A percentile compares a stretch with the other conserved stretches of the same genome.
Evolutionary conservation across 2,113 vertebrate genomes (phyloP).

Genomic region (Callorhinus ursinus): DNA sequence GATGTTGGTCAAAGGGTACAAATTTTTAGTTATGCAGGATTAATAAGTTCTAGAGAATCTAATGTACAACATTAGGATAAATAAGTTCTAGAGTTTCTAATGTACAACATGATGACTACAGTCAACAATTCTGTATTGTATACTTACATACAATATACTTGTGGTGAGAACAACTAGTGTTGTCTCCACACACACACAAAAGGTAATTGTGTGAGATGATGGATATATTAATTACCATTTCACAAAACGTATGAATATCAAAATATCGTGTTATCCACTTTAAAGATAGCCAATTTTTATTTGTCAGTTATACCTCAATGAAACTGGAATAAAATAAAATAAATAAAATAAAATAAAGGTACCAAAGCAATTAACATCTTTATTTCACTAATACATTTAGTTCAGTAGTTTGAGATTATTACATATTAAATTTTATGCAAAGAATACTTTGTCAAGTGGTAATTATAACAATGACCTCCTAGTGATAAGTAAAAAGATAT

Average conservation of each 20-base stretch:
- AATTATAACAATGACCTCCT: neutral
- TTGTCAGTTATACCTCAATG: neutral
- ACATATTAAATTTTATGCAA: neutral
- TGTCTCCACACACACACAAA: neutral
- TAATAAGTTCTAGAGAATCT: neutral
- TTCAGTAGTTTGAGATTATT: neutral
- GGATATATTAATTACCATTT: neutral
- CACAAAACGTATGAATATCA: neutral
- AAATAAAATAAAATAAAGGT: neutral
- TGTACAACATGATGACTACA: neutral
- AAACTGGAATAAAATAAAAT: neutral
- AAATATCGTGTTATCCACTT: neutral
- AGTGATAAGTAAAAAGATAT: slow-evolving; percentile 6
- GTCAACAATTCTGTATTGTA: neutral
- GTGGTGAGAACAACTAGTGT: neutral
- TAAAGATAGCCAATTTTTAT: neutral
- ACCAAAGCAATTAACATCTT: neutral
- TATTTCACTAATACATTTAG: neutral
- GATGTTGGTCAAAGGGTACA: neutral
- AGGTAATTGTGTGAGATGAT: neutral
- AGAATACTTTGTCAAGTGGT: neutral
- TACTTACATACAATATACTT: neutral
- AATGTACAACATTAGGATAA: neutral
- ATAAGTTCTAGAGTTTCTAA: neutral
- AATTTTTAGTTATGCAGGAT: neutral